Evolutionary conservation across 2,797 vertebrate species (phyloP).

Genomic region (Ispidina lecontei): DNA sequence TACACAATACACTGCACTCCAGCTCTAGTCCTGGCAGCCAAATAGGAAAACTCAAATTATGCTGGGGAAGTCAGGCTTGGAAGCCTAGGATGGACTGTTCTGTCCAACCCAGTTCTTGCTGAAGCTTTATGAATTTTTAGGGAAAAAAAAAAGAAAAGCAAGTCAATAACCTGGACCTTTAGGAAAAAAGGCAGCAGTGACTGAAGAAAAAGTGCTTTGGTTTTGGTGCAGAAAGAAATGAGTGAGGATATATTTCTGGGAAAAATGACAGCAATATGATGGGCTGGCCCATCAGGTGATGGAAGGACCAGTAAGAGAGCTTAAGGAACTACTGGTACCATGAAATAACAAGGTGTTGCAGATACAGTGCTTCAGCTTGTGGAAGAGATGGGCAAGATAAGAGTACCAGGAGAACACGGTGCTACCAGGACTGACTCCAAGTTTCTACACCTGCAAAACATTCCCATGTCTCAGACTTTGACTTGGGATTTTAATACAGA

Average conservation of each 20-base stretch:
- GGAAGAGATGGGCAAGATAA: slow-evolving; percentile 44
- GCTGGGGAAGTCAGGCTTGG: background rate
- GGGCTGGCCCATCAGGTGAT: background rate
- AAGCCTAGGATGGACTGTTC: background rate
- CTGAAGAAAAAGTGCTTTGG: background rate
- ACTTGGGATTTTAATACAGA: background rate
- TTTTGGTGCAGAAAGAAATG: background rate
- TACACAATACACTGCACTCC: background rate
- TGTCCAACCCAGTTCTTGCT: background rate
- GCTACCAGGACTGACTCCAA: slow-evolving; percentile 42
- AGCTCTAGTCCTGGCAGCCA: background rate
- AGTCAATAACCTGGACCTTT: background rate
- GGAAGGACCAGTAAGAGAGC: background rate
- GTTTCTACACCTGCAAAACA: slow-evolving; percentile 35
- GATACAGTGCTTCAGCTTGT: slow-evolving; percentile 10
- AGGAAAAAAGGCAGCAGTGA: background rate
- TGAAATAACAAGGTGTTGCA: slow-evolving; percentile 52
- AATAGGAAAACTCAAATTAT: background rate
- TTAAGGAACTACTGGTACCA: background rate
- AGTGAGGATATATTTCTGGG: background rate
- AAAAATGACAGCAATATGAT: background rate
- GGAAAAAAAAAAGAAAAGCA: background rate
- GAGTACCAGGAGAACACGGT: slow-evolving; percentile 34
- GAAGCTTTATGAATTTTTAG: background rate
- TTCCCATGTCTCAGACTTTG: background rate